These are phyloP conservation scores for Drosophila demipolita DNA, from an alignment of 2,888 invertebrate genomes.

Conservation along the genomic window DNA sequence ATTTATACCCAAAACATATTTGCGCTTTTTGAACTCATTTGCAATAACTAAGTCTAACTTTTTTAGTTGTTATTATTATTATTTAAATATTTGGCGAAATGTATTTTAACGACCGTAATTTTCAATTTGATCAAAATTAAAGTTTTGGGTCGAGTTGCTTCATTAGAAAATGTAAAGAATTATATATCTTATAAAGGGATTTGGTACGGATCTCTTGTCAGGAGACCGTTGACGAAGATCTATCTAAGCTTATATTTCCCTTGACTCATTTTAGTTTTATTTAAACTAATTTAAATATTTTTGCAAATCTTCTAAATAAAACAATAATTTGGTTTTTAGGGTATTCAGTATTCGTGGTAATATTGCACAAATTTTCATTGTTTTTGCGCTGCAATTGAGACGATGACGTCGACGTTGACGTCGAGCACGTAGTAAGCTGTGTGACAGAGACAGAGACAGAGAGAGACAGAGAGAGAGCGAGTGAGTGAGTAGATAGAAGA, in stretches of 20 bases:
- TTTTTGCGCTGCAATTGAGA: constrained; percentile 53
- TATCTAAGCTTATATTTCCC: background rate
- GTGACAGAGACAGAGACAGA: background rate
- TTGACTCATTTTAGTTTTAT: rapidly evolving
- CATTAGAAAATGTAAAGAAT: background rate
- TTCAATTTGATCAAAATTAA: background rate
- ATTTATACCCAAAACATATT: background rate
- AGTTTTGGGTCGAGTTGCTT: background rate
- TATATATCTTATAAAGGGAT: background rate
- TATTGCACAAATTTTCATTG: background rate
- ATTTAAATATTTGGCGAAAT: too few relatives aligned
- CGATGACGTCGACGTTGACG: constrained; percentile 22
- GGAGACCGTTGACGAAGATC: background rate
- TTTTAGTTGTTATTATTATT: background rate
- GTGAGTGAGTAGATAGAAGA: constrained; percentile 10
- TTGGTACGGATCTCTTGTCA: background rate
- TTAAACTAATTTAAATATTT: background rate
- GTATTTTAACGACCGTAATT: background rate
- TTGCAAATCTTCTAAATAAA: background rate
- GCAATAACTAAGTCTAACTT: background rate
- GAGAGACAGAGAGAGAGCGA: background rate
- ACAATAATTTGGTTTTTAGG: background rate
- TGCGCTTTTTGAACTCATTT: background rate
- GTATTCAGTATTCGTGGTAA: constrained; percentile 13
- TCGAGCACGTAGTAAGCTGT: constrained; percentile 27